These are phyloP conservation scores for Channa maculata DNA, from an alignment of 2,113 vertebrate genomes.

Conservation along the genomic window DNA sequence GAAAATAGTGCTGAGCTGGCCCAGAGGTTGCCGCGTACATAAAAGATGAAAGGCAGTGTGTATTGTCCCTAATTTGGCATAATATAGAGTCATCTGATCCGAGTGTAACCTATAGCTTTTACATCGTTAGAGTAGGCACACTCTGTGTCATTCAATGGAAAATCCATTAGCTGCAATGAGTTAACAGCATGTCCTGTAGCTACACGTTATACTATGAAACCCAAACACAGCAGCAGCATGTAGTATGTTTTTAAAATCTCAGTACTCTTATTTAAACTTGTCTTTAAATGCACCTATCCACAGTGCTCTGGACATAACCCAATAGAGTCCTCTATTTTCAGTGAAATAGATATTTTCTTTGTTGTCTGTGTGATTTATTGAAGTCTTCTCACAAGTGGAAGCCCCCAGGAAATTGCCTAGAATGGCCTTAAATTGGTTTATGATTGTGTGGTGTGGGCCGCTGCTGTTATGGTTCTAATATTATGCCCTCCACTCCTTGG, in stretches of 20 bases:
- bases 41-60: slow-evolving; percentile 53
- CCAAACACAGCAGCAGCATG: slow-evolving; percentile 12
- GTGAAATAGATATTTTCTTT: slow-evolving; percentile 85
- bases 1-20: slow-evolving; percentile 53
- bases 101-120: slow-evolving; percentile 34
- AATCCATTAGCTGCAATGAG: slow-evolving; percentile 67
- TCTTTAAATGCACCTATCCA: slow-evolving; percentile 66
- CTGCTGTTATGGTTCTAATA: slow-evolving; percentile 81
- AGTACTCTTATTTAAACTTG: slow-evolving; percentile 67
- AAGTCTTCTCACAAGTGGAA: slow-evolving; percentile 85
- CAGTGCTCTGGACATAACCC: slow-evolving; percentile 73
- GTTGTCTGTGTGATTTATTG: slow-evolving; percentile 88
- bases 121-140: slow-evolving; percentile 18
- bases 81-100: slow-evolving; percentile 47
- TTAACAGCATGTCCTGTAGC: slow-evolving; percentile 57
- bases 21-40: slow-evolving; percentile 42
- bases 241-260: slow-evolving; percentile 52
- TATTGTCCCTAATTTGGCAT: slow-evolving; percentile 28
- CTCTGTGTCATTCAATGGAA: slow-evolving; percentile 40
- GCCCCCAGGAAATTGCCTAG: slow-evolving; percentile 87
- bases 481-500: slow-evolving; percentile 81
- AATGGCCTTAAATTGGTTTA: slow-evolving; percentile 89
- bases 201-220: slow-evolving; percentile 31
- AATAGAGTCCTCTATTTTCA: slow-evolving; percentile 80
- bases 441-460: slow-evolving; percentile 84